Percentiles rank a stretch among this genome's conserved stretches.
These are phyloP conservation scores for Cyprinodon tularosa DNA, from an alignment of 2,113 vertebrate genomes.

Conservation along the genomic window DNA sequence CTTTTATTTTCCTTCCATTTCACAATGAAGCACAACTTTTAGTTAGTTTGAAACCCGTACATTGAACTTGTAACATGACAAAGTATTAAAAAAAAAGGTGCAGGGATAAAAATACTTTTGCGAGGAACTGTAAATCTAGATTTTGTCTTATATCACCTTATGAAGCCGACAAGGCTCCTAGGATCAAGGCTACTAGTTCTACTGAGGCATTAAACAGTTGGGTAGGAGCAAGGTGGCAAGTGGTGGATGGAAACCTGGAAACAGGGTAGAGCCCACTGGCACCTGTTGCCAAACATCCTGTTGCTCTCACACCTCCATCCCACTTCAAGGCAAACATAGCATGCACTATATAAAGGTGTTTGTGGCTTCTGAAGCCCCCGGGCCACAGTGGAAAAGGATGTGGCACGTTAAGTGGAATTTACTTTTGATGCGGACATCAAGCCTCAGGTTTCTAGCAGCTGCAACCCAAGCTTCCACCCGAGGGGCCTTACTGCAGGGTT, in stretches of 20 bases:
- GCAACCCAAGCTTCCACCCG: conserved; percentile 65
- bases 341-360: conserved; percentile 77
- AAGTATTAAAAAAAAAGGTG: not conserved
- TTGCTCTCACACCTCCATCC: conserved; percentile 20
- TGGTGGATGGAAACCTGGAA: conserved; percentile 62
- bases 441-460: conserved; percentile 73
- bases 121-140: not conserved
- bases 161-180: conserved; percentile 35
- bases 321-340: conserved; percentile 65
- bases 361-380: conserved; percentile 52
- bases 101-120: not conserved
- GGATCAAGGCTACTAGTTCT: conserved; percentile 57
- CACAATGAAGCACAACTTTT: too few relatives aligned
- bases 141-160: conserved; percentile 34
- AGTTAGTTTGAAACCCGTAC: too few relatives aligned
- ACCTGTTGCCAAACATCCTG: conserved; percentile 33
- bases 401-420: conserved; percentile 82
- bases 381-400: conserved; percentile 72
- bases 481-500: conserved; percentile 52
- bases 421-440: conserved; percentile 79
- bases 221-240: conserved; percentile 17
- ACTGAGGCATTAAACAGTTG: conserved; percentile 15
- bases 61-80: not conserved
- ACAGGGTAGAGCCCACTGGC: conserved; percentile 29
- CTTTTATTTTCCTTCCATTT: too few relatives aligned